Evolutionary conservation across 2,888 invertebrate species (phyloP).

Genomic region (Hemaris fuciformis): DNA sequence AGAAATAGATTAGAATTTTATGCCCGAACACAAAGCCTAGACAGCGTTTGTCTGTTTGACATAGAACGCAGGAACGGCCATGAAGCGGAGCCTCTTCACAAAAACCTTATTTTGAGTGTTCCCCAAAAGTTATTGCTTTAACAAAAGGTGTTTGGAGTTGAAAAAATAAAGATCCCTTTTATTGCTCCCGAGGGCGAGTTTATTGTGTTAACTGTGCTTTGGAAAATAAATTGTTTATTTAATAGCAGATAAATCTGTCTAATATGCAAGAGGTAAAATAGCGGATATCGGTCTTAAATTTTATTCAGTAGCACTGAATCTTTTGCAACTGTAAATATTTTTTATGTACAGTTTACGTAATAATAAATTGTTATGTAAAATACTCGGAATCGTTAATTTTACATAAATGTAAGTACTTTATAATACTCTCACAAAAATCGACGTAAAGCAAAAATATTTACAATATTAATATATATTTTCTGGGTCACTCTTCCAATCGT

Average conservation of each 20-base stretch:
- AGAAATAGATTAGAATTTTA: slow-evolving; percentile 9
- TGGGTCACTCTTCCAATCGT: no score
- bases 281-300: not conserved
- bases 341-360: not conserved
- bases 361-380: not conserved
- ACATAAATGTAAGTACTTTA: no score
- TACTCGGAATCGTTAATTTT: not conserved
- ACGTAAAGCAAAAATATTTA: no score
- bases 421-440: no score
- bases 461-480: no score
- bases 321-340: no score
- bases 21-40: slow-evolving; percentile 8
- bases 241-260: no score
- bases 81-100: not conserved
- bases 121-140: slow-evolving; percentile 1
- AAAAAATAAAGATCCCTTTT: slow-evolving; percentile 2
- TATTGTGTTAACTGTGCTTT: not conserved
- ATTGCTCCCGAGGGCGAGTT: not conserved
- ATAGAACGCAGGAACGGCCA: not conserved
- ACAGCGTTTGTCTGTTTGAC: not conserved
- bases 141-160: not conserved
- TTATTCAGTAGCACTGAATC: no score
- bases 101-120: slow-evolving; percentile 8
- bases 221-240: not conserved
- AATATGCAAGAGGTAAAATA: not conserved